Evolutionary conservation across 2,797 vertebrate genomes (phyloP).

Genomic region (Lates japonicus): DNA sequence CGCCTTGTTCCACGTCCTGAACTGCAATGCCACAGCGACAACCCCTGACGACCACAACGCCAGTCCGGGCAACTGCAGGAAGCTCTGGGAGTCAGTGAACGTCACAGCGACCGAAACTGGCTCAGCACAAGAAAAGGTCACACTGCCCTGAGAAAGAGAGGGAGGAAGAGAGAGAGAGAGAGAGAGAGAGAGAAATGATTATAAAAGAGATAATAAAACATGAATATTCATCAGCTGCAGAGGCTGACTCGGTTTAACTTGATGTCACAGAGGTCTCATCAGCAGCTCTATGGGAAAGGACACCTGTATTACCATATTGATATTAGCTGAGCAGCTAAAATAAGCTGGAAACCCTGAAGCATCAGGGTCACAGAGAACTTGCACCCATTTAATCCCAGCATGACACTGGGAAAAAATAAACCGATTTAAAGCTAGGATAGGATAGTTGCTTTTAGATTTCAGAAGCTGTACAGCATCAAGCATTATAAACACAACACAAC

Average conservation of each 20-base stretch:
- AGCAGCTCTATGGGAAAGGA: constrained; percentile 62
- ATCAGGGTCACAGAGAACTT: constrained; percentile 28
- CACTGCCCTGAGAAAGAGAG: constrained; percentile 88
- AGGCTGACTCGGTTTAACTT: constrained; percentile 63
- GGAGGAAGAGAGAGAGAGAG: constrained; percentile 57
- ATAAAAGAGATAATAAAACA: constrained; percentile 62
- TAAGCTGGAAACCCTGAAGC: constrained; percentile 22
- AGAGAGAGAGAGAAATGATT: constrained; percentile 46
- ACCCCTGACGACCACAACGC: constrained; percentile 81
- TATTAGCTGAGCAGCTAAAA: constrained; percentile 49
- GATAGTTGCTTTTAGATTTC: background rate
- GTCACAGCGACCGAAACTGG: constrained; percentile 90
- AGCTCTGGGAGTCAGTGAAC: constrained; percentile 89
- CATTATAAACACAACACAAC: background rate
- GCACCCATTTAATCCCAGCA: background rate
- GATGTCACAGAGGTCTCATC: constrained; percentile 71
- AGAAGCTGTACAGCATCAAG: background rate
- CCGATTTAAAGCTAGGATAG: background rate
- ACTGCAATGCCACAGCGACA: constrained; percentile 89
- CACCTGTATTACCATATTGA: constrained; percentile 75
- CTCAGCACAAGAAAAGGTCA: constrained; percentile 94
- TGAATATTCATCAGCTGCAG: constrained; percentile 76
- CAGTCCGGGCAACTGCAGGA: constrained; percentile 87
- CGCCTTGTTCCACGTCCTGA: constrained; percentile 92
- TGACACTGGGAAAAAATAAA: background rate